phyloP scores from a whole-genome alignment of 2,888 invertebrate genomes.

The Agrypnus murinus region DNA sequence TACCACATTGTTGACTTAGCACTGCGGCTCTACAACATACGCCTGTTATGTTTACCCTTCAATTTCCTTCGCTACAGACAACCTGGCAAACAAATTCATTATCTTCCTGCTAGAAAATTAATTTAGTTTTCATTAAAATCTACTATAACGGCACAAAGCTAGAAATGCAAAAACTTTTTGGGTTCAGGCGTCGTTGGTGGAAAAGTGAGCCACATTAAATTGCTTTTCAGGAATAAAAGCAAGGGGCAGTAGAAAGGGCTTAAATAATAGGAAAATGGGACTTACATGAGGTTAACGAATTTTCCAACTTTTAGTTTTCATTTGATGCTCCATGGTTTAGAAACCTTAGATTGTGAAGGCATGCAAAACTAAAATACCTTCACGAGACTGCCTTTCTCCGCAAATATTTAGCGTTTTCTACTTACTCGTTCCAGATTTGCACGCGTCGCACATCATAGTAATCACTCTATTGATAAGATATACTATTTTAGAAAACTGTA shows the following conservation, averaged over 20 bases:
- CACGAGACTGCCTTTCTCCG: not conserved
- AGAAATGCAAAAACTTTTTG: conserved; percentile 22
- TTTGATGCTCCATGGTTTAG: conserved; percentile 5
- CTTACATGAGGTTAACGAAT: conserved; percentile 19
- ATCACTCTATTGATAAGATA: too few species aligned
- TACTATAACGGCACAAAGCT: conserved; percentile 5
- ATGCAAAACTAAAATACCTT: conserved; percentile 22
- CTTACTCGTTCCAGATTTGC: too few species aligned
- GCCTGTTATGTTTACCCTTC: conserved; percentile 29
- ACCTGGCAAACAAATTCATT: conserved; percentile 10
- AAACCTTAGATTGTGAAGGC: conserved; percentile 1
- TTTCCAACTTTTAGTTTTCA: conserved; percentile 31
- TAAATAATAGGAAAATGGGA: conserved; percentile 24
- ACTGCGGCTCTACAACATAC: conserved; percentile 37
- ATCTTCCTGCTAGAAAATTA: conserved; percentile 31
- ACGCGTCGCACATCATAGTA: too few species aligned
- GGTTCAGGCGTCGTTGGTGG: conserved; percentile 12
- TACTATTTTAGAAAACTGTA: too few species aligned
- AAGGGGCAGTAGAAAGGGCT: not conserved
- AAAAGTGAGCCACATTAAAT: conserved; percentile 27
- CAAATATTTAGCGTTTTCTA: too few species aligned
- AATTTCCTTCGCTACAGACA: conserved; percentile 3
- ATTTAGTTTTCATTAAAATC: conserved; percentile 21
- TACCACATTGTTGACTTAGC: conserved; percentile 47
- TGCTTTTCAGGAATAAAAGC: conserved; percentile 21